A percentile compares a stretch with the other conserved stretches of the same genome.
phyloP scores from a whole-genome alignment of 2,113 vertebrate species.

The Dipodomys ordii region DNA sequence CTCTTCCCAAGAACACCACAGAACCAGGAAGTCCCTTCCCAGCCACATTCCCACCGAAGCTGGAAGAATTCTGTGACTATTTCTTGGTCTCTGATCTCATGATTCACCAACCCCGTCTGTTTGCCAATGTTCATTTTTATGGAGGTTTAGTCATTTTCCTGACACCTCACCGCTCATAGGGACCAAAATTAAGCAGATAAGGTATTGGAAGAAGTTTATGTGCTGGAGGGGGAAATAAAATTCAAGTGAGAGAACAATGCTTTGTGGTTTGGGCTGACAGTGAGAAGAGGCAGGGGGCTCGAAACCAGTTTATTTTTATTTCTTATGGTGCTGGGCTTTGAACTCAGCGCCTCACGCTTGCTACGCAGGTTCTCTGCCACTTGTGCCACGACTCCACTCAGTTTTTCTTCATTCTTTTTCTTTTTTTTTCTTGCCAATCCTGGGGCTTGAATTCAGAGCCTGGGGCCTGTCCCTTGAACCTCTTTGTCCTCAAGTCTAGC shows the following conservation, averaged over 20 bases:
- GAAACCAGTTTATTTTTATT: neutral
- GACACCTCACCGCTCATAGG: constrained; percentile 4
- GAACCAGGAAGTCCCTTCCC: constrained; percentile 62
- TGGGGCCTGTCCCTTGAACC: too few species aligned
- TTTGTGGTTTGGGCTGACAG: constrained; percentile 28
- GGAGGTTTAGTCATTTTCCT: constrained; percentile 72
- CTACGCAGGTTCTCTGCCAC: too few species aligned
- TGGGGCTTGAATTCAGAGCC: too few species aligned
- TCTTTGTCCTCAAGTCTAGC: too few species aligned
- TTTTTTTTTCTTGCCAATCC: too few species aligned
- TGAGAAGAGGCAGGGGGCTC: neutral
- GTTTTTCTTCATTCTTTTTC: too few species aligned
- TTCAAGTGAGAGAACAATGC: neutral
- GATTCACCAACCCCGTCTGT: constrained; percentile 55
- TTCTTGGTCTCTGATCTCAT: constrained; percentile 40
- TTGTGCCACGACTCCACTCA: too few species aligned
- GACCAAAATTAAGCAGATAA: constrained; percentile 54
- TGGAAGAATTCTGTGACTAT: constrained; percentile 57
- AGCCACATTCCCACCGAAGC: constrained; percentile 21
- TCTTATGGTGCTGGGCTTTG: too few species aligned
- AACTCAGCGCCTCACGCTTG: too few species aligned
- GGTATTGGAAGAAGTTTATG: neutral
- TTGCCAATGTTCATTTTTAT: constrained; percentile 70
- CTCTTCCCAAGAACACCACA: neutral
- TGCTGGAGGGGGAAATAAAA: constrained; percentile 5